These are phyloP conservation scores for Falcaria lacertinaria DNA, from an alignment of 2,888 invertebrate genomes.

Conservation along the genomic window DNA sequence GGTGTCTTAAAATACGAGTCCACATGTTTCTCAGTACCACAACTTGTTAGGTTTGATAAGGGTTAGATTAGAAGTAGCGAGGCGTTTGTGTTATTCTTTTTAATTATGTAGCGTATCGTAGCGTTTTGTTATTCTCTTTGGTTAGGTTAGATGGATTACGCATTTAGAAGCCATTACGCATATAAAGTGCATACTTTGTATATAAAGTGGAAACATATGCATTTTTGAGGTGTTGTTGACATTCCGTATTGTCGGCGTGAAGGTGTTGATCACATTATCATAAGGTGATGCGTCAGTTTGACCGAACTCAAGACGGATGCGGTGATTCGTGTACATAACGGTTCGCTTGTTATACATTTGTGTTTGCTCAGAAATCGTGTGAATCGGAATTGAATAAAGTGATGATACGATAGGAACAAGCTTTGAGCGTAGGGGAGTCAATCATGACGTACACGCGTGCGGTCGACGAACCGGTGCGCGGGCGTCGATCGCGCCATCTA, in stretches of 20 bases:
- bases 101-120: no score
- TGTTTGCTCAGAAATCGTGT: conserved; percentile 40
- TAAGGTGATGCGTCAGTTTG: not conserved
- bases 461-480: conserved; percentile 43
- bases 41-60: no score
- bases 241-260: not conserved
- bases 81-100: no score
- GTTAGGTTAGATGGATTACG: no score
- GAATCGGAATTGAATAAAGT: conserved; percentile 31
- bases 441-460: conserved; percentile 31
- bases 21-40: no score
- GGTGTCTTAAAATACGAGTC: no score
- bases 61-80: no score
- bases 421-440: conserved; percentile 15
- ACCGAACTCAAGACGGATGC: conserved; percentile 3
- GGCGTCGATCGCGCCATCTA: conserved; percentile 20
- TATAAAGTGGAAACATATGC: no score
- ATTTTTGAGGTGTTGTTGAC: no score
- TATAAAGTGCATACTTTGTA: no score
- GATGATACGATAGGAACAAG: conserved; percentile 20
- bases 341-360: conserved; percentile 31
- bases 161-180: no score
- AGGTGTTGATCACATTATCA: conserved; percentile 1
- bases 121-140: no score
- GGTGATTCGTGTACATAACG: conserved; percentile 27